Evolutionary conservation across 1,140 invertebrate species (phyloP).

Genomic region (Chironomus tepperi): DNA sequence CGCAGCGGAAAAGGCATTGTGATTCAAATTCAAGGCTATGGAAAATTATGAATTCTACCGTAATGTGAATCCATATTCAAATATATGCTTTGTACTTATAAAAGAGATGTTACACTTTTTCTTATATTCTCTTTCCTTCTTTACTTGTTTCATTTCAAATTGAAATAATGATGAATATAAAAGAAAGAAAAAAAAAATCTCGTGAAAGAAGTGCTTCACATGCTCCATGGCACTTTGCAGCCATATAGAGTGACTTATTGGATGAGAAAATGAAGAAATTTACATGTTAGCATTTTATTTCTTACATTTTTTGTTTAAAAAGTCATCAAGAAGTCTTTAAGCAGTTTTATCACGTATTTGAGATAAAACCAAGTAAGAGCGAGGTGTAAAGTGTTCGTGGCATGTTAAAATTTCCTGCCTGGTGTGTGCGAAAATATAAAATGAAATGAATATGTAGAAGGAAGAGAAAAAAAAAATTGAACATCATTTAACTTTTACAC

Average conservation of each 20-base stretch:
- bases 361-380: conserved; percentile 10
- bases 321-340: conserved; percentile 13
- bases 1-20: conserved; percentile 11
- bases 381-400: conserved; percentile 11
- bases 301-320: background rate
- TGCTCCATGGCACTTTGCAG: background rate
- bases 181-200: background rate
- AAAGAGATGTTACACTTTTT: conserved; percentile 13
- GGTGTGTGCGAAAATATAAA: background rate
- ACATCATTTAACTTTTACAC: background rate
- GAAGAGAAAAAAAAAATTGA: background rate
- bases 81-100: conserved; percentile 14
- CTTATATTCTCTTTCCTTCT: too few species aligned
- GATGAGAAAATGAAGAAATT: conserved; percentile 1
- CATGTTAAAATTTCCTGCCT: conserved; percentile 12
- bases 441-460: background rate
- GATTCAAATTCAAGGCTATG: conserved; percentile 5
- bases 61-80: conserved; percentile 13
- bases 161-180: background rate
- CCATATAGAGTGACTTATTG: background rate
- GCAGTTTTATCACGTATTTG: conserved; percentile 8
- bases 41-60: conserved; percentile 10
- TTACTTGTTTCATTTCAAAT: background rate
- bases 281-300: conserved; percentile 4
- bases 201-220: conserved; percentile 6